Evolutionary conservation across 2,797 vertebrate species (phyloP).

Genomic region (Gouania willdenowi): DNA sequence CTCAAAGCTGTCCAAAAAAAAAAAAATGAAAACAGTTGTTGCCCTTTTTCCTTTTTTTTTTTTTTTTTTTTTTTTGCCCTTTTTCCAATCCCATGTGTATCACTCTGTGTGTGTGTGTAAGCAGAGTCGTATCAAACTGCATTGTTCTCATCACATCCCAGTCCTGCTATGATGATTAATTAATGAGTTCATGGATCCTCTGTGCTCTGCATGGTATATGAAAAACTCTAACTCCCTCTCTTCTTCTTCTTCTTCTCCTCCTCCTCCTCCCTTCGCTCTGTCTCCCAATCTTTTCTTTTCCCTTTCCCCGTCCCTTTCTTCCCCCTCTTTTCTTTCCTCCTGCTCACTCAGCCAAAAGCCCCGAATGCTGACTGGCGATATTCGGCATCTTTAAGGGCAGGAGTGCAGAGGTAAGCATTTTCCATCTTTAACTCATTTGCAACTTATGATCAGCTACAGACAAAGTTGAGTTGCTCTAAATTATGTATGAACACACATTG

Average conservation of each 20-base stretch:
- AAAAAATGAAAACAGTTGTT: conserved; percentile 33
- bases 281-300: conserved; percentile 12
- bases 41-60: too few species aligned
- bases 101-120: conserved; percentile 10
- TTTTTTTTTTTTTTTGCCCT: too few species aligned
- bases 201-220: conserved; percentile 51
- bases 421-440: conserved; percentile 35
- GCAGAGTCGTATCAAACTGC: conserved; percentile 35
- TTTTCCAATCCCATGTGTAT: too few species aligned
- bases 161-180: conserved; percentile 70
- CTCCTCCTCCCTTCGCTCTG: neutral
- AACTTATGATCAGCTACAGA: conserved; percentile 30
- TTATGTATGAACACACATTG: too few species aligned
- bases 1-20: conserved; percentile 36
- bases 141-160: conserved; percentile 58
- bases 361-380: conserved; percentile 98
- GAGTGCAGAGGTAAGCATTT: conserved; percentile 91
- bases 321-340: conserved; percentile 33
- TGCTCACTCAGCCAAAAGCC: conserved; percentile 88
- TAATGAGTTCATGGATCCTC: conserved; percentile 63
- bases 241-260: neutral
- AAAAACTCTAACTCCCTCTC: conserved; percentile 70
- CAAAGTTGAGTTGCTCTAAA: conserved; percentile 8
- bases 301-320: conserved; percentile 6
- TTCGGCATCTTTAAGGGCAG: conserved; percentile 94